Base-by-base conservation (phyloP, 2,113 vertebrate genomes). In the Phalacrocorax carbo region DNA sequence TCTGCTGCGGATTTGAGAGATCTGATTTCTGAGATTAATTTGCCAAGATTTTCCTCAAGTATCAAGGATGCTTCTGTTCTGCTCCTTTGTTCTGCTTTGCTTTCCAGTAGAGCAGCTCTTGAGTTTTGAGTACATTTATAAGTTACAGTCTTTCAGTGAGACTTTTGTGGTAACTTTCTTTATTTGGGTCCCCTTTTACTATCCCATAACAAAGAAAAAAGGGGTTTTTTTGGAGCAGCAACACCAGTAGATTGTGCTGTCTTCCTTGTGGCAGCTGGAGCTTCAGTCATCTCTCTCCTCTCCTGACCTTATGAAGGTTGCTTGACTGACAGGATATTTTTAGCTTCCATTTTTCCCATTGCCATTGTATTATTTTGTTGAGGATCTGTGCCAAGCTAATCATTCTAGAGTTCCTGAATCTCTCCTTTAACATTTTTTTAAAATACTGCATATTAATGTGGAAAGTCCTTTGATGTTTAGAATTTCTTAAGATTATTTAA, bases 261-360 rank as follows among this genome's bases (percentile, higher is more conserved):
- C 29, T 32, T 72, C n/a, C 49, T 36, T 61, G 26, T 58, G 57
- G 20, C 66, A 84, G 77, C 38, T 51, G 72, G 29, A 86, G 29
- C 49, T 95, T 85, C 52, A 51, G 48, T 70, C 10, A 5, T 13
- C 26, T 79, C 16, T 94, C 40, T 93, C 38, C 77, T 93, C 44
- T 79, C 22, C 55, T 93, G 92, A 88, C 92, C 96, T 88, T 71
- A 18, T 5, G 44, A 87, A 89, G n/a, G 42, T 78, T 76, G 34
- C 44, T 91, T 94, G 70, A 82, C 73, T 95, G 87, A 40, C 58
- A 34, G 44, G 94, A 61, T 97, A 95, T 94, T 94, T 96, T 96
- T 97, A 95, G 91, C 66, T 90, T 85, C 66, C 46, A 20, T 90
- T 93, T 96, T 96, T 82, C 90, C 92, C 82, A 91, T 94, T 97